Percentiles rank a stretch among this genome's conserved stretches.
These are phyloP conservation scores for Eudemis profundana DNA, from an alignment of 2,888 invertebrate genomes.

Conservation along the genomic window DNA sequence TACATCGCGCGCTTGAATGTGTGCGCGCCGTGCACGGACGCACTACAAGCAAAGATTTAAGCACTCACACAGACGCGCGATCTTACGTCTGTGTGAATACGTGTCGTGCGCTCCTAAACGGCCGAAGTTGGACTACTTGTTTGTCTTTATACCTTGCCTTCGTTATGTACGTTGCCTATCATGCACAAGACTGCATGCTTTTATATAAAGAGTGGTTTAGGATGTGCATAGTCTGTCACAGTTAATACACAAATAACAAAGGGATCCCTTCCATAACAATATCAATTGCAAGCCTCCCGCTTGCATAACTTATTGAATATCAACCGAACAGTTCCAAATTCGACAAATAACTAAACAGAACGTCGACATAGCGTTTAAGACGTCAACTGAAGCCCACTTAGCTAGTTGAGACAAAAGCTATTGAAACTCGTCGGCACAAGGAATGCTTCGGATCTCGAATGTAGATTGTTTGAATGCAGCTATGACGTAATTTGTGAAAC, in stretches of 20 bases:
- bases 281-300: conserved; percentile 10
- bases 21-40: too few species aligned
- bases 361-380: conserved; percentile 15
- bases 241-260: neutral
- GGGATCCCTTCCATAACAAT: neutral
- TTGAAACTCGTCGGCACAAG: conserved; percentile 16
- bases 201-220: too few species aligned
- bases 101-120: too few species aligned
- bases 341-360: conserved; percentile 31
- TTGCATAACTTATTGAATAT: conserved; percentile 32
- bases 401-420: conserved; percentile 9
- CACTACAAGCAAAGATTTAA: too few species aligned
- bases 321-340: conserved; percentile 19
- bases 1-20: too few species aligned
- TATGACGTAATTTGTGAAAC: neutral
- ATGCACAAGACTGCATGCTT: too few species aligned
- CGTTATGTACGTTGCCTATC: too few species aligned
- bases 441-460: neutral
- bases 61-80: too few species aligned
- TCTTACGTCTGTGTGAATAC: too few species aligned
- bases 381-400: conserved; percentile 13
- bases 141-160: too few species aligned
- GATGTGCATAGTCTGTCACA: too few species aligned
- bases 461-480: conserved; percentile 11
- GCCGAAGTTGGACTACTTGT: too few species aligned